Evolutionary conservation across 2,888 invertebrate genomes (phyloP).

Genomic region (Metallyticus violacea): DNA sequence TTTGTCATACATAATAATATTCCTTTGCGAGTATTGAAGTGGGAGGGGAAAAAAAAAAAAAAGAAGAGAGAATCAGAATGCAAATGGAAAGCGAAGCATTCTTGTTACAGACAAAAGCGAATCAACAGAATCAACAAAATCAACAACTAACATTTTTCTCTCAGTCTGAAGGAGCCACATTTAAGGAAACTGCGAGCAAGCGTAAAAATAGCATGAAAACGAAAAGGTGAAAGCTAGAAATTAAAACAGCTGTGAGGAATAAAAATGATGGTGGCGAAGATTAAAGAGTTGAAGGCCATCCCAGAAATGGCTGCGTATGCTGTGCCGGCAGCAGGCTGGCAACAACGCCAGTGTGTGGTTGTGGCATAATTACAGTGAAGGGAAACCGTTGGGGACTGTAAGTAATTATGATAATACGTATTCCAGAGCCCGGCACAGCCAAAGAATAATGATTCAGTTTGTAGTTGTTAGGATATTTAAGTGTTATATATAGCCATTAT

Average conservation of each 20-base stretch:
- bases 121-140: no score
- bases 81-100: no score
- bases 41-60: no score
- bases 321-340: background rate
- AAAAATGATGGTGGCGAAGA: background rate
- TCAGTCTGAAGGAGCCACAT: no score
- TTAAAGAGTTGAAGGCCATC: background rate
- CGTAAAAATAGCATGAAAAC: background rate
- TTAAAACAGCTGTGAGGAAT: background rate
- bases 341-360: background rate
- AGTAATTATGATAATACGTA: constrained; percentile 21
- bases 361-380: constrained; percentile 1
- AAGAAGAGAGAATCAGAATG: no score
- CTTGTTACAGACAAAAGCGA: no score
- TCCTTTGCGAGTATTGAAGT: no score
- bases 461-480: background rate
- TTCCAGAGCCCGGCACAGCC: background rate
- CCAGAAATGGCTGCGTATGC: background rate
- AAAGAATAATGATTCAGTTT: constrained; percentile 18
- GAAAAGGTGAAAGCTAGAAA: background rate
- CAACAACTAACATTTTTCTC: no score
- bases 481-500: background rate
- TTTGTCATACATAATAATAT: no score
- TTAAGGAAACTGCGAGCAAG: no score
- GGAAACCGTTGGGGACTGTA: background rate